phyloP scores from a whole-genome alignment of 2,888 invertebrate species.

The Drosophila leonis region DNA sequence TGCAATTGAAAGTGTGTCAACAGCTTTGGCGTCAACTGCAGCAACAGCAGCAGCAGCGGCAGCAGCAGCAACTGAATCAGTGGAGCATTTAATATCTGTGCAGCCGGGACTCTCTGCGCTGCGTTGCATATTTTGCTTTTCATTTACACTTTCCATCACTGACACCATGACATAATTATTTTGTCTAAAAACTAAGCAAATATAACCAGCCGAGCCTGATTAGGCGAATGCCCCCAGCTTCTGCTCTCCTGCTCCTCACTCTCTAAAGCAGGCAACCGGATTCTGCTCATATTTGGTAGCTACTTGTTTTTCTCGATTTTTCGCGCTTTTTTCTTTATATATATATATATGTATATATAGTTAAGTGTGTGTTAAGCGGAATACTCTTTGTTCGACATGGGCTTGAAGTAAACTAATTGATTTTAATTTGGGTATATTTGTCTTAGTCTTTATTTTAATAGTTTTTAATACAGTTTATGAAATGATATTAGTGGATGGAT shows the following conservation, averaged over 20 bases:
- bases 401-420: not conserved
- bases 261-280: constrained; percentile 56
- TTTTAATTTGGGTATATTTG: not conserved
- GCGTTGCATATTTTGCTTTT: constrained; percentile 71
- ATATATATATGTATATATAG: not conserved
- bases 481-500: not conserved
- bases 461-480: not conserved
- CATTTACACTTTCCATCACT: constrained; percentile 77
- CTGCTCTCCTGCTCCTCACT: not conserved
- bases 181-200: constrained; percentile 16
- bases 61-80: not conserved
- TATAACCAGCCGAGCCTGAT: constrained; percentile 70
- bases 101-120: constrained; percentile 14
- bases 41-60: constrained; percentile 25
- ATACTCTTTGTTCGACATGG: not conserved
- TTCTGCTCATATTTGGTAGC: constrained; percentile 51
- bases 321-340: constrained; percentile 12
- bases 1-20: constrained; percentile 80
- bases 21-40: constrained; percentile 54
- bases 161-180: constrained; percentile 83
- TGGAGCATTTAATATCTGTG: constrained; percentile 55
- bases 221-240: constrained; percentile 26
- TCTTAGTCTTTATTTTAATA: not conserved
- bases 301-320: constrained; percentile 48
- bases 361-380: not conserved